These are phyloP conservation scores for Lophura nycthemera DNA, from an alignment of 2,113 vertebrate species.

Conservation along the genomic window DNA sequence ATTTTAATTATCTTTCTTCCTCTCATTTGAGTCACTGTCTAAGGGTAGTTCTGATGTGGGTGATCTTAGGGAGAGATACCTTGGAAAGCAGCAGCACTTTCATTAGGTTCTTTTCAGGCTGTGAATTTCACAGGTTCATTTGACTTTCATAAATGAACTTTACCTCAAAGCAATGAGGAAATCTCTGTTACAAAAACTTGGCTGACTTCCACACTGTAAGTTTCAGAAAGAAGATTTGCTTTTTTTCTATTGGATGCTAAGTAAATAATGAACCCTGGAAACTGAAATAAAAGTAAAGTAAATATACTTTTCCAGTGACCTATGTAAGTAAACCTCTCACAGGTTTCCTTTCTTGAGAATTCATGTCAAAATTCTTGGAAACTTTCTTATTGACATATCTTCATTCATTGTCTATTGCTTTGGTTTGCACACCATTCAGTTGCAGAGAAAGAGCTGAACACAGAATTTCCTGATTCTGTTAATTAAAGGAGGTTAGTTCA, in stretches of 20 bases:
- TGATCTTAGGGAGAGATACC: too few species aligned
- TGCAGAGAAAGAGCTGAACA: not conserved
- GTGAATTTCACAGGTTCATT: not conserved
- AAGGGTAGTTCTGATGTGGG: too few species aligned
- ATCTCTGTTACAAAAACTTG: not conserved
- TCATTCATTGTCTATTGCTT: not conserved
- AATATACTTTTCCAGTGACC: not conserved
- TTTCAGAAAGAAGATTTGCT: not conserved
- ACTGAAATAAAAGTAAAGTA: not conserved
- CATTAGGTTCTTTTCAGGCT: too few species aligned
- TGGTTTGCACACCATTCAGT: not conserved
- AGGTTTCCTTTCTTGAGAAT: not conserved
- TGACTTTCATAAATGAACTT: not conserved
- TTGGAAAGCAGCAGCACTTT: too few species aligned
- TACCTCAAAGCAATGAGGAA: not conserved
- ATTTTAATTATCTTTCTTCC: too few species aligned
- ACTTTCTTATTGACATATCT: not conserved
- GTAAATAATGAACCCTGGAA: not conserved
- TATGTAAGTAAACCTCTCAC: not conserved
- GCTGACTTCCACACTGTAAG: not conserved
- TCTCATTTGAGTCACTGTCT: too few species aligned
- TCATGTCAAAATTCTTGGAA: not conserved
- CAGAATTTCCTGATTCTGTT: not conserved
- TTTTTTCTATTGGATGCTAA: constrained; percentile 4
- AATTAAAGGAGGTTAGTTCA: not conserved